phyloP scores from a whole-genome alignment of 2,797 vertebrate species.

The Harpagifer antarcticus region DNA sequence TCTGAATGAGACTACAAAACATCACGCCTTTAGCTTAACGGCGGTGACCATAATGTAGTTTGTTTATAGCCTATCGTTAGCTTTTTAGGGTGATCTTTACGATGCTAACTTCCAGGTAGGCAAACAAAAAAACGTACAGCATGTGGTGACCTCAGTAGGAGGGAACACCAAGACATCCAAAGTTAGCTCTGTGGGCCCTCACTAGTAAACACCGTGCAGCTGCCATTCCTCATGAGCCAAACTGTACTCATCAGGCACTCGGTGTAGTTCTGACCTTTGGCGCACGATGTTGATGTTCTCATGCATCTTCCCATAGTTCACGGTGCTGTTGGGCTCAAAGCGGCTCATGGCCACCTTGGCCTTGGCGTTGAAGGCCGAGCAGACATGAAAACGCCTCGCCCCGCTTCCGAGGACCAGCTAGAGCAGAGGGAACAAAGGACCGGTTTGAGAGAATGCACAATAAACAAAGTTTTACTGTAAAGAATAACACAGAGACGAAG shows the following conservation, averaged over 20 bases:
- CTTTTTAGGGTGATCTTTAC: too few relatives aligned
- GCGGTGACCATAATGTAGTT: too few relatives aligned
- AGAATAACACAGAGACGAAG: not conserved
- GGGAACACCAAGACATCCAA: constrained; percentile 21
- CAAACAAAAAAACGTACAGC: constrained; percentile 14
- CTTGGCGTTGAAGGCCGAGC: constrained; percentile 86
- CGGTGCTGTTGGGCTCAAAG: constrained; percentile 89
- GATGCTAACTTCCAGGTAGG: too few relatives aligned
- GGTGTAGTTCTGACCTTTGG: constrained; percentile 85
- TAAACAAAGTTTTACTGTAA: constrained; percentile 29
- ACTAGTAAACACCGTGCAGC: constrained; percentile 19
- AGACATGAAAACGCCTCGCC: constrained; percentile 89
- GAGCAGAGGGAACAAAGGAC: constrained; percentile 46
- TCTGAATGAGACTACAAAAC: too few relatives aligned
- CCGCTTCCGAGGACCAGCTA: constrained; percentile 89
- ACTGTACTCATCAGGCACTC: constrained; percentile 3
- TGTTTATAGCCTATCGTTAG: too few relatives aligned
- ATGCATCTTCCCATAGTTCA: constrained; percentile 90
- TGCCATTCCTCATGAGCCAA: constrained; percentile 26
- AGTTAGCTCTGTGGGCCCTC: constrained; percentile 14
- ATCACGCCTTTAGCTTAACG: too few relatives aligned
- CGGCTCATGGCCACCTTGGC: constrained; percentile 95
- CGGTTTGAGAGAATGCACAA: constrained; percentile 6
- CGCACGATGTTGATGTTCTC: constrained; percentile 91
- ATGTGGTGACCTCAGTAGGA: constrained; percentile 4